Evolutionary conservation across 2,888 invertebrate genomes (phyloP), one percentile per base, ranked within the genome.

Genomic region (Nomada lathburiana): DNA sequence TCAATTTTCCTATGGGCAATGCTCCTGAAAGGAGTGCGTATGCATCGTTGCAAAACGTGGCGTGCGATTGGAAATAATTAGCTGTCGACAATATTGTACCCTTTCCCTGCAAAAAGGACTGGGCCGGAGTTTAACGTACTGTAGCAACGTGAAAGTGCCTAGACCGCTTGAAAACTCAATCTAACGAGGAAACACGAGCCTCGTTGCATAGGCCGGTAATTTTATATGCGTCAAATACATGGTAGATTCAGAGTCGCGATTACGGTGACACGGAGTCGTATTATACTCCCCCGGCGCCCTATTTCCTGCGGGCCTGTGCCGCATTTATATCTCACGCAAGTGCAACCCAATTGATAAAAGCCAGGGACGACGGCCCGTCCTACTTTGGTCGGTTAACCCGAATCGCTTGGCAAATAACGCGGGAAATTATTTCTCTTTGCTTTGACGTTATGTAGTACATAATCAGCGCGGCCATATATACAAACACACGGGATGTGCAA

Each of bases 291-390:
- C 71, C 16, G 18, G 63, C 78, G 79, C 60, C 83, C 74, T 71
- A 71, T 82, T 82, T 82, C 70, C 68, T 67, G 42, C 70, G 74
- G 67, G 79, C 52, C 82, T 79, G 47, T 62, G 76, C 74, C 60
- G 76, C 62, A 55, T 68, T 55, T 63, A 60, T 73, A 68, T 80
- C 80, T 67, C 75, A 78, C 83, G 83, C 73, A 71, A 83, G 73
- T 72, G 77, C 76, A 81, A 81, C 78, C 81, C 63, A 83, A 87
- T 87, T 87, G 87, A 87, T 87, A 86, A 87, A 87, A 80, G 52
- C 78, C 86, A 79, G 80, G 83, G 78, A 76, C 77, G 53, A 47
- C 47, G 42, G 55, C 47, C 65, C 60, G 77, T 44, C 82, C 68
- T 62, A 76, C 71, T 78, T 72, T 47, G 59, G 11, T 65, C 60